These are phyloP conservation scores for Eptesicus fuscus DNA, from an alignment of 2,113 vertebrate species.

Conservation along the genomic window DNA sequence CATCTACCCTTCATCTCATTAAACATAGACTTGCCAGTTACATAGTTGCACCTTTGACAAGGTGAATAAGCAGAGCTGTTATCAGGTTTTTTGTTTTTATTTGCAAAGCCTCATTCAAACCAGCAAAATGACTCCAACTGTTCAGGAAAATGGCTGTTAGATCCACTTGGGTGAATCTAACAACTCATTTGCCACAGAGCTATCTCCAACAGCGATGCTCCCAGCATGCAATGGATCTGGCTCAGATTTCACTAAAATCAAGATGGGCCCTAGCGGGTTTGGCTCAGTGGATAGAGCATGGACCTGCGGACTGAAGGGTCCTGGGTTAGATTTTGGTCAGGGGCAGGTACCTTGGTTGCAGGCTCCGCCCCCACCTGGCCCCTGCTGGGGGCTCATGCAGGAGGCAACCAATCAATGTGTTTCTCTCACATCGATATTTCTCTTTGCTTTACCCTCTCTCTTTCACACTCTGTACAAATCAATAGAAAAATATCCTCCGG, in stretches of 20 bases:
- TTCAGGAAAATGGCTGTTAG: constrained; percentile 47
- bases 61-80: neutral
- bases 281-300: too few species aligned
- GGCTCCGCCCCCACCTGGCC: too few species aligned
- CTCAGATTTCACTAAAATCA: neutral
- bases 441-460: too few species aligned
- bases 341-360: too few species aligned
- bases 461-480: too few species aligned
- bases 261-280: neutral
- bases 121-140: constrained; percentile 1
- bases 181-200: constrained; percentile 18
- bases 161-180: constrained; percentile 30
- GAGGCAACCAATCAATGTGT: too few species aligned
- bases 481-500: too few species aligned
- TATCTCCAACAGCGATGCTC: neutral
- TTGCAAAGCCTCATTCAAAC: constrained; percentile 29
- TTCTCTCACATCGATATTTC: too few species aligned
- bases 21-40: neutral
- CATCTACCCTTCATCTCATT: neutral
- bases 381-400: too few species aligned
- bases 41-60: neutral
- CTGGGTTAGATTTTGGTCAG: too few species aligned
- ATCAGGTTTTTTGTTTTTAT: neutral
- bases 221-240: neutral
- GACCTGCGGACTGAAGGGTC: too few species aligned